Base-by-base conservation (phyloP, 1,140 invertebrate species). In the Fragariocoptes setiger region DNA sequence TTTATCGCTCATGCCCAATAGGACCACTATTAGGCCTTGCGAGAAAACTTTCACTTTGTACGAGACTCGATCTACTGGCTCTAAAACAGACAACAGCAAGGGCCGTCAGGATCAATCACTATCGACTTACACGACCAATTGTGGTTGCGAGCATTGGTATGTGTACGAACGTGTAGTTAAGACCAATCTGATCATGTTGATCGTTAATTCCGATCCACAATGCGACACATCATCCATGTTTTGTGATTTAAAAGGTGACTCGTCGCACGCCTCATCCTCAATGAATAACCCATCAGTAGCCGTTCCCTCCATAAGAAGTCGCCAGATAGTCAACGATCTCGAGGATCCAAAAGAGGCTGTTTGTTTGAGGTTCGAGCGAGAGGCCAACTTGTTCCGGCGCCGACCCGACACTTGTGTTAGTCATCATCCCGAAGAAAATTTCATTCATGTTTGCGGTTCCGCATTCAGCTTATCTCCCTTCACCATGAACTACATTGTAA, bases 31-130 rank as follows among this genome's bases (percentile, higher is more conserved):
- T 37, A 60, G 75, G 18, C 68, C 73, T 0, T 86, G 80, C 49
- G 77, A 82, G 54, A 73, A 78, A 45, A 72, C 73, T 52, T 74
- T 76, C 0, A 74, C 80, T 56, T 65, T 86, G 1, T 85, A 80
- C 54, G 25, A 31, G n/a, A 31, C 25, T 8, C 25, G 25, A 8
- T n/a, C 25, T 31, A n/a, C n/a, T n/a, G n/a, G n/a, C n/a, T n/a
- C n/a, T n/a, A n/a, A n/a, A n/a, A n/a, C n/a, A n/a, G n/a, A n/a
- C n/a, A n/a, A n/a, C n/a, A n/a, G n/a, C n/a, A n/a, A n/a, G n/a
- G n/a, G n/a, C n/a, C n/a, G n/a, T n/a, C n/a, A n/a, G n/a, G n/a
- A n/a, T n/a, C n/a, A n/a, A n/a, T n/a, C n/a, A n/a, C n/a, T n/a
- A n/a, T n/a, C n/a, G n/a, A n/a, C n/a, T 31, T 31, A 31, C 25